Evolutionary conservation across 2,888 invertebrate species (phyloP).

Genomic region (Leuctra nigra): DNA sequence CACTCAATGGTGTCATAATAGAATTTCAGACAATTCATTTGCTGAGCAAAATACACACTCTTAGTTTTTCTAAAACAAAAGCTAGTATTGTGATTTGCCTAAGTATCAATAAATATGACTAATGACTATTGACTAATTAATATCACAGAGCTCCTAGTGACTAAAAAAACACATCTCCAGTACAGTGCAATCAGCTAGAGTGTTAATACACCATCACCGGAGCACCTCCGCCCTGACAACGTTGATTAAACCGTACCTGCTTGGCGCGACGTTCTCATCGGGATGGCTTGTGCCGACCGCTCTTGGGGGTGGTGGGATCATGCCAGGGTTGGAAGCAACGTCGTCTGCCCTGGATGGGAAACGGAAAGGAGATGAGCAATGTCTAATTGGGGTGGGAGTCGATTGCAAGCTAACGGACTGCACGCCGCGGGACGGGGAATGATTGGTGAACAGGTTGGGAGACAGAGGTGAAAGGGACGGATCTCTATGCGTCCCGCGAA

Average conservation of each 20-base stretch:
- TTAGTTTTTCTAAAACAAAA: no score
- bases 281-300: conserved; percentile 28
- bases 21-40: no score
- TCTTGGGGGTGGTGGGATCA: no score
- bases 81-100: no score
- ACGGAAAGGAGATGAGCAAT: conserved; percentile 29
- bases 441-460: conserved; percentile 22
- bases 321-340: conserved; percentile 27
- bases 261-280: conserved; percentile 22
- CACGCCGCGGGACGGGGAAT: conserved; percentile 22
- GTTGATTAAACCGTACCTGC: conserved; percentile 10
- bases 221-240: not conserved
- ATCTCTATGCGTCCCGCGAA: not conserved
- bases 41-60: no score
- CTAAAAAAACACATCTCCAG: no score
- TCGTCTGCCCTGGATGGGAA: conserved; percentile 36
- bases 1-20: no score
- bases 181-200: no score
- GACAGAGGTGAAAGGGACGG: conserved; percentile 5
- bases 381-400: conserved; percentile 22
- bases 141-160: no score
- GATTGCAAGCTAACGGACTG: conserved; percentile 17
- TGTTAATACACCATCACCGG: not conserved
- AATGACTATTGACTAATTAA: no score
- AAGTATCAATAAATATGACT: no score